phyloP scores from a whole-genome alignment of 2,797 vertebrate genomes.

The Gallinago nigripennis region DNA sequence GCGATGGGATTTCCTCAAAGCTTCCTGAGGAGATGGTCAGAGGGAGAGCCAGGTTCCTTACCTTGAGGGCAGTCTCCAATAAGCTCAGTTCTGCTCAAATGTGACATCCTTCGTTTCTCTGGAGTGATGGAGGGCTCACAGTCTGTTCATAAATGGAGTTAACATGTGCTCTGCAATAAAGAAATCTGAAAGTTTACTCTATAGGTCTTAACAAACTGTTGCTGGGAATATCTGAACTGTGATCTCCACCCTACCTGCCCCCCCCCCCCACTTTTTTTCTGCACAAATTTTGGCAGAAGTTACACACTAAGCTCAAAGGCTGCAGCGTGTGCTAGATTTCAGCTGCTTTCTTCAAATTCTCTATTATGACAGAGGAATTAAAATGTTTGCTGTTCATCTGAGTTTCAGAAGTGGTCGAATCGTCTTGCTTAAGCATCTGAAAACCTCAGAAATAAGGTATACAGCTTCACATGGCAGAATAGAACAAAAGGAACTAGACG shows the following conservation, averaged over 20 bases:
- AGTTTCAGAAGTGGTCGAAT: background rate
- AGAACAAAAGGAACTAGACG: background rate
- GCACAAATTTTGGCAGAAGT: background rate
- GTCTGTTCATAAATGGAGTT: background rate
- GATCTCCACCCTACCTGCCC: background rate
- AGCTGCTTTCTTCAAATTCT: background rate
- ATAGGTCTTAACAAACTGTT: background rate
- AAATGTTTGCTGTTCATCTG: background rate
- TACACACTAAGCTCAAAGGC: background rate
- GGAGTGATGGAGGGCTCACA: background rate
- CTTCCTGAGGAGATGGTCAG: background rate
- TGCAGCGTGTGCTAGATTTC: background rate
- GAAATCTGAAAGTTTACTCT: background rate
- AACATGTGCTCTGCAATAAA: background rate
- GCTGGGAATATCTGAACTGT: background rate
- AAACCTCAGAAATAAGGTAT: background rate
- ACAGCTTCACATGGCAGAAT: background rate
- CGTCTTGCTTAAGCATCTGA: background rate
- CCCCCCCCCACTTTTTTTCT: background rate
- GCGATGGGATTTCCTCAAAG: background rate
- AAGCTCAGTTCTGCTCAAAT: background rate
- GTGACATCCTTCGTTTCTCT: background rate
- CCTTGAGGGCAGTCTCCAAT: background rate
- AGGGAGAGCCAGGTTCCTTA: background rate
- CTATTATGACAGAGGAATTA: background rate